Percentiles rank a stretch among this genome's conserved stretches.
Conservation (phyloP, 2,888 invertebrate species). For the Hipparchia sbordonii region DNA sequence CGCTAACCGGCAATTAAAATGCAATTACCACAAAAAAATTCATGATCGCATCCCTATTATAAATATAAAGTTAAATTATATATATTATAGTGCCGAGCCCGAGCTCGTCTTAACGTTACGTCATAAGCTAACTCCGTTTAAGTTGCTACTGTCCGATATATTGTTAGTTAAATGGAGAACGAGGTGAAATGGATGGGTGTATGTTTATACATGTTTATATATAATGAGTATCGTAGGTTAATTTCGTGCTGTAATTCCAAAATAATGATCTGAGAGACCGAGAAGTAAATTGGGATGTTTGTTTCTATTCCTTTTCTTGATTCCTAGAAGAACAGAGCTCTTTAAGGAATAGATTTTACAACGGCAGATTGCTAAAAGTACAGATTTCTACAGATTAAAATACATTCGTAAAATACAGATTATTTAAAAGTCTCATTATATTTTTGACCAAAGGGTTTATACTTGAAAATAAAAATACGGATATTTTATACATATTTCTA, state of each 20-base stretch:
- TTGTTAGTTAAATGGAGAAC: slow-evolving; percentile 56
- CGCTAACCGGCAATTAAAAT: slow-evolving; percentile 61
- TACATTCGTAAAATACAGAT: too few relatives aligned
- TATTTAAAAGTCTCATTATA: too few relatives aligned
- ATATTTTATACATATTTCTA: too few relatives aligned
- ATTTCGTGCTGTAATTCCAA: slow-evolving; percentile 75
- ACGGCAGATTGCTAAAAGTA: too few relatives aligned
- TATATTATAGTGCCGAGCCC: slow-evolving; percentile 43
- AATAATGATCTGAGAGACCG: slow-evolving; percentile 42
- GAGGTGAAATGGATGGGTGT: slow-evolving; percentile 72
- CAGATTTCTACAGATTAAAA: too few relatives aligned
- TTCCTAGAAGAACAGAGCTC: too few relatives aligned
- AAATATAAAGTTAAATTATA: slow-evolving; percentile 49
- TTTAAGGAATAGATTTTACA: too few relatives aligned
- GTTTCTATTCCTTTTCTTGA: too few relatives aligned
- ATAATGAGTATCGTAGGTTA: slow-evolving; percentile 80
- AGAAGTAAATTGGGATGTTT: slow-evolving; percentile 2
- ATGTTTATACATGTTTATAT: slow-evolving; percentile 80
- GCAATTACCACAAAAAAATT: slow-evolving; percentile 73
- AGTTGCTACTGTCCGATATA: slow-evolving; percentile 70
- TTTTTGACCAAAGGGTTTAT: too few relatives aligned
- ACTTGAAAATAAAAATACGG: too few relatives aligned
- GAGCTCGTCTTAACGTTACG: slow-evolving; percentile 36
- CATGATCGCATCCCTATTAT: slow-evolving; percentile 67
- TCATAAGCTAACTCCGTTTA: slow-evolving; percentile 68